phyloP scores from a whole-genome alignment of 2,113 vertebrate genomes.

The Myodes glareolus region DNA sequence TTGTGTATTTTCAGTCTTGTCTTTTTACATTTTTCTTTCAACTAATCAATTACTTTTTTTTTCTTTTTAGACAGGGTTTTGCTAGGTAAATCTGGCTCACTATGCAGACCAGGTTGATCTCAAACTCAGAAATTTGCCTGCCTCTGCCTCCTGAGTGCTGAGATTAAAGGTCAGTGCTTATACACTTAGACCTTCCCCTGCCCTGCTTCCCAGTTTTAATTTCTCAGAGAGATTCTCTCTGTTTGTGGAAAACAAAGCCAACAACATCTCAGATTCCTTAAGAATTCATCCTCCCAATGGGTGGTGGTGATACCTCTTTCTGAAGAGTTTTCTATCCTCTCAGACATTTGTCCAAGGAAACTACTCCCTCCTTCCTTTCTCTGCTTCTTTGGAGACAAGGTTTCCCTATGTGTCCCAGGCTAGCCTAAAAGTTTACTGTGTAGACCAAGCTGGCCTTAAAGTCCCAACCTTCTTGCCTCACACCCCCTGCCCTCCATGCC shows the following conservation, averaged over 20 bases:
- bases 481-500: no score
- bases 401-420: background rate
- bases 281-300: background rate
- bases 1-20: background rate
- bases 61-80: background rate
- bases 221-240: background rate
- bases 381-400: background rate
- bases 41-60: no score
- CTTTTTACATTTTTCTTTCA: background rate
- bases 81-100: background rate
- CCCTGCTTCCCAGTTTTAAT: background rate
- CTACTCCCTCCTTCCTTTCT: no score
- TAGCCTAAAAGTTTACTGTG: background rate
- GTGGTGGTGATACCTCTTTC: background rate
- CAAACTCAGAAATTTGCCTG: background rate
- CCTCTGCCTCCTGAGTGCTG: background rate
- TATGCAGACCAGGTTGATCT: background rate
- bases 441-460: background rate
- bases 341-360: background rate
- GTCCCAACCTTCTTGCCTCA: background rate
- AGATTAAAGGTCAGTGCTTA: background rate
- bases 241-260: background rate
- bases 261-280: background rate
- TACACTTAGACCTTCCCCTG: rapidly evolving
- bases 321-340: background rate